Conservation (phyloP, 2,113 vertebrate species). For the Seriola quinqueradiata region DNA sequence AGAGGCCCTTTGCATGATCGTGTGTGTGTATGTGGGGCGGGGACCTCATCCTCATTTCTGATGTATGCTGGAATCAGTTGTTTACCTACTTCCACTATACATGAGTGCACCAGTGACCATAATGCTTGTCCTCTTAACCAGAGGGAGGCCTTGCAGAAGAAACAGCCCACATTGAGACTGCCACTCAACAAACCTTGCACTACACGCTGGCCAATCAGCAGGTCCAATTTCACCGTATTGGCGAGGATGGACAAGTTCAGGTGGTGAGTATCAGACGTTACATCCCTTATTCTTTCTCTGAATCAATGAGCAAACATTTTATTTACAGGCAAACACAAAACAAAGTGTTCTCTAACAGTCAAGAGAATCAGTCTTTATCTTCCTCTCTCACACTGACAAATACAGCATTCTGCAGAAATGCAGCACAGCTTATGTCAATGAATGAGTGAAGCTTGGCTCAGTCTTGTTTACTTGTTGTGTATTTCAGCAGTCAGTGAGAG, state of each 20-base stretch:
- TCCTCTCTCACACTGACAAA: slow-evolving; percentile 31
- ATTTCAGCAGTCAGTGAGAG: slow-evolving; percentile 1
- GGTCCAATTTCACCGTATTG: slow-evolving; percentile 98
- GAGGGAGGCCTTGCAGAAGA: slow-evolving; percentile 79
- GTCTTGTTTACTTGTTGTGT: neutral
- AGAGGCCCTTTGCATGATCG: slow-evolving; percentile 12
- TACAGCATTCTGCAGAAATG: slow-evolving; percentile 11
- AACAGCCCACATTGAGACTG: slow-evolving; percentile 86
- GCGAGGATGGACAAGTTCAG: slow-evolving; percentile 98
- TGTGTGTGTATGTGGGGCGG: slow-evolving; percentile 19
- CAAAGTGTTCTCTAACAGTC: neutral
- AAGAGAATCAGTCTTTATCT: neutral
- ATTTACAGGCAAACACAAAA: neutral
- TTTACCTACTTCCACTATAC: slow-evolving; percentile 8
- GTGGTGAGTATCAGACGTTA: slow-evolving; percentile 89
- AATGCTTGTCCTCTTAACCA: slow-evolving; percentile 57
- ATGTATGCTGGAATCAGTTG: neutral
- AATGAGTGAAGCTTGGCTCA: slow-evolving; percentile 19
- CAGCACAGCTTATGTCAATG: slow-evolving; percentile 24
- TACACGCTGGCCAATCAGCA: slow-evolving; percentile 93
- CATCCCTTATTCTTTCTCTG: neutral
- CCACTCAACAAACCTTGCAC: slow-evolving; percentile 93
- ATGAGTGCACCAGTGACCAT: neutral
- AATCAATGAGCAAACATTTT: neutral
- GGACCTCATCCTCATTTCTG: slow-evolving; percentile 5